phyloP scores from a whole-genome alignment of 2,888 invertebrate genomes.

The Limulus polyphemus region DNA sequence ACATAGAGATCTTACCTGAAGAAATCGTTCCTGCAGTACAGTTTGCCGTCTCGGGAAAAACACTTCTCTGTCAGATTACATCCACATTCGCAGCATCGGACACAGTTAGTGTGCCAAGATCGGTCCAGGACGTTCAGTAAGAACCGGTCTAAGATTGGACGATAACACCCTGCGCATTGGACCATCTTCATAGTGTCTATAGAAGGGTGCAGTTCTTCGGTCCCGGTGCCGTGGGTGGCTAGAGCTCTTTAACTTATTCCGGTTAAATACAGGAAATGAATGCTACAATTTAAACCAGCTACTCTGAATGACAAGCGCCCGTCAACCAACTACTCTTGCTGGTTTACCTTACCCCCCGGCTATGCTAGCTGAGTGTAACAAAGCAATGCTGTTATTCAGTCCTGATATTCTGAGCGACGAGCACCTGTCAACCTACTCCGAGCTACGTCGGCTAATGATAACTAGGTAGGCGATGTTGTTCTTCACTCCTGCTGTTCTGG shows the following conservation, averaged over 20 bases:
- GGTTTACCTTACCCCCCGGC: no score
- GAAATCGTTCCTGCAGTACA: slow-evolving; percentile 95
- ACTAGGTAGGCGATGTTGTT: no score
- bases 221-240: no score
- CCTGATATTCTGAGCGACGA: no score
- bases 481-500: no score
- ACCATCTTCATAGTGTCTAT: slow-evolving; percentile 32
- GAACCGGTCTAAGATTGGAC: slow-evolving; percentile 97
- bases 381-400: no score
- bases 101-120: slow-evolving; percentile 95
- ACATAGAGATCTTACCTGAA: slow-evolving; percentile 60
- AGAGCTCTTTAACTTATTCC: no score
- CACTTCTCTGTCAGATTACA: slow-evolving; percentile 90
- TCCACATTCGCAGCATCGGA: slow-evolving; percentile 91
- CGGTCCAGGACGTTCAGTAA: slow-evolving; percentile 93
- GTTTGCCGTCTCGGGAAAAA: slow-evolving; percentile 90
- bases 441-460: no score
- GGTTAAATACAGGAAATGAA: not conserved
- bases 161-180: slow-evolving; percentile 93
- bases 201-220: no score
- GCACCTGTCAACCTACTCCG: no score
- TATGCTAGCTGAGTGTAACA: no score
- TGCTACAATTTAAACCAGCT: not conserved
- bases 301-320: not conserved
- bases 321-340: not conserved